A percentile compares a stretch with the other conserved stretches of the same genome.
These are phyloP conservation scores for Meleagris gallopavo DNA, from an alignment of 2,113 vertebrate species.

Conservation along the genomic window DNA sequence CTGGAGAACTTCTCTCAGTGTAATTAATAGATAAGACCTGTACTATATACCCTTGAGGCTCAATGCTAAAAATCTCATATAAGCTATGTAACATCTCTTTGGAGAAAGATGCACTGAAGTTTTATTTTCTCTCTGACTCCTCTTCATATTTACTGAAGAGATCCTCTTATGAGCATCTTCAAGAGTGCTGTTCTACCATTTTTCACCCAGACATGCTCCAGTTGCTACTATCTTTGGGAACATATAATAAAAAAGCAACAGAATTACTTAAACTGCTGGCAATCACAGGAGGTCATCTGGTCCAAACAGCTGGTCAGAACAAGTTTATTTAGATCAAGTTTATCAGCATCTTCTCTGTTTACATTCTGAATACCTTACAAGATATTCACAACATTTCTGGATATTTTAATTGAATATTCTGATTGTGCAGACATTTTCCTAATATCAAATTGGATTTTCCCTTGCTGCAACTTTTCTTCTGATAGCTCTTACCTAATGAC, in stretches of 20 bases:
- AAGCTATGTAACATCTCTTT: background rate
- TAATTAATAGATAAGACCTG: slow-evolving; percentile 34
- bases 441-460: background rate
- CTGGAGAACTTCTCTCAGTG: background rate
- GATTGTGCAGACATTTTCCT: background rate
- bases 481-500: background rate
- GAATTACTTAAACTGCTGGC: background rate
- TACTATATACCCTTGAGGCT: background rate
- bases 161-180: background rate
- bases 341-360: background rate
- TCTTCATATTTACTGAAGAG: background rate
- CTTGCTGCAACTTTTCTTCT: background rate
- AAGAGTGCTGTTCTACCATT: background rate
- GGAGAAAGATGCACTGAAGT: background rate
- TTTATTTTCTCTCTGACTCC: background rate
- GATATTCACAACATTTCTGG: background rate
- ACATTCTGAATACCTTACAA: background rate
- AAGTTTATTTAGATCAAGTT: background rate
- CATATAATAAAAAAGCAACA: background rate
- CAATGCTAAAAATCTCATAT: background rate
- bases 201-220: background rate
- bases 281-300: background rate
- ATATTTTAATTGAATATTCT: background rate
- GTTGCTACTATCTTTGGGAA: background rate
- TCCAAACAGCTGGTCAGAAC: background rate